Conservation (phyloP, 2,888 invertebrate genomes). For the Hirtodrosophila cameraria region DNA sequence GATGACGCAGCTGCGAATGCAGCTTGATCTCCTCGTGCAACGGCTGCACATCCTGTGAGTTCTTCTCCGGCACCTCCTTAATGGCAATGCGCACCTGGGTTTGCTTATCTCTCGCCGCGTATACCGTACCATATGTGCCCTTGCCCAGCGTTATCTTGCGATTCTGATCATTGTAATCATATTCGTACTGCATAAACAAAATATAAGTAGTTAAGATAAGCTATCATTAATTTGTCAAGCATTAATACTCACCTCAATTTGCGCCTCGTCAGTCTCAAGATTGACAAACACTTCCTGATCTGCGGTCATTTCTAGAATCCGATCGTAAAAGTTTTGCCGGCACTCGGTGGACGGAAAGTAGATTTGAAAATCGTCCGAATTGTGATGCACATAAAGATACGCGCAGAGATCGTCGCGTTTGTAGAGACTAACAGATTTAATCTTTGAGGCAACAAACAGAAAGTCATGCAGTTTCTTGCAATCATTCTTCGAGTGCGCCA, state of each 20-base stretch:
- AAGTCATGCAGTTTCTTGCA: constrained; percentile 96
- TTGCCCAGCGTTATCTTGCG: constrained; percentile 94
- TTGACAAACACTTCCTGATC: constrained; percentile 93
- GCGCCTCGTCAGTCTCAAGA: constrained; percentile 88
- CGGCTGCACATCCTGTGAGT: constrained; percentile 98
- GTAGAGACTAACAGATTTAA: constrained; percentile 90
- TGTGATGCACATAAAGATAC: constrained; percentile 98
- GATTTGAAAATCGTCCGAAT: constrained; percentile 99
- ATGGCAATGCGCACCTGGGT: constrained; percentile 98
- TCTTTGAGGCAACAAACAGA: constrained; percentile 92
- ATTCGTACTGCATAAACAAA: constrained; percentile 90
- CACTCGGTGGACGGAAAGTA: constrained; percentile 96
- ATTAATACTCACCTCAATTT: constrained; percentile 87
- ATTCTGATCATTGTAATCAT: constrained; percentile 96
- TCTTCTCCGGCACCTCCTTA: constrained; percentile 98
- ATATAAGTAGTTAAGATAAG: constrained; percentile 4
- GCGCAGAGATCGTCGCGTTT: constrained; percentile 98
- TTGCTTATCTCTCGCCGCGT: constrained; percentile 95
- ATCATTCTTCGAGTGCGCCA: constrained; percentile 90
- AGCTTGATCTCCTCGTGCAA: constrained; percentile 99
- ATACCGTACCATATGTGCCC: constrained; percentile 98
- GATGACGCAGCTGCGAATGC: constrained; percentile 96
- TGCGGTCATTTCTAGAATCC: constrained; percentile 93
- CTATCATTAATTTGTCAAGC: background rate
- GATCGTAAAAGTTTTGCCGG: constrained; percentile 92